Conservation (phyloP, 2,888 invertebrate genomes). For the Vannuccia rotundouncinata region DNA sequence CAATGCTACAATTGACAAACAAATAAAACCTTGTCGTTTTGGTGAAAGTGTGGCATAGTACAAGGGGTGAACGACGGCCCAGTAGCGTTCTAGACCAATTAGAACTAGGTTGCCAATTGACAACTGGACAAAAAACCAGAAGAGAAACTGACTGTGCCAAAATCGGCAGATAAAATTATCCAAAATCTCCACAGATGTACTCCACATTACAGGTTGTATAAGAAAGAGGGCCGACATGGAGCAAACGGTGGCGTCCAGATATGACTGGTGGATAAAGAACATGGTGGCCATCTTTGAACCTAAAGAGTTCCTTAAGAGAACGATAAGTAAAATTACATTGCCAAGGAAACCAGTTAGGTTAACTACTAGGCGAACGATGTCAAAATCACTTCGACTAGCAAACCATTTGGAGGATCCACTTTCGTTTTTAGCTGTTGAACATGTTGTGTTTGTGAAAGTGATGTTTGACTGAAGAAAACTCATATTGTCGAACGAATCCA, state of each 20-base stretch:
- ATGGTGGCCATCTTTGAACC: conserved; percentile 2
- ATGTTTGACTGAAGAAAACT: too few relatives aligned
- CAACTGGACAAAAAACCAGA: conserved; percentile 30
- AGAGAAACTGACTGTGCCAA: conserved; percentile 36
- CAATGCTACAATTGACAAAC: neutral
- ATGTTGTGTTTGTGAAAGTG: too few relatives aligned
- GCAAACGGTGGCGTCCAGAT: conserved; percentile 9
- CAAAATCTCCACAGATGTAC: neutral
- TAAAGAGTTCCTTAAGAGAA: neutral
- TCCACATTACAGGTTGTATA: conserved; percentile 30
- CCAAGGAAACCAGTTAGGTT: conserved; percentile 25
- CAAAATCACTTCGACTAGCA: neutral
- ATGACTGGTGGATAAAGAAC: conserved; percentile 25
- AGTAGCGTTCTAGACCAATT: conserved; percentile 35
- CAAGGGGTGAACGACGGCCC: conserved; percentile 29
- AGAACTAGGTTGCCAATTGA: conserved; percentile 34
- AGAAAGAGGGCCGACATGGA: conserved; percentile 19
- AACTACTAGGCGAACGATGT: conserved; percentile 9
- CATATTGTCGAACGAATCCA: too few relatives aligned
- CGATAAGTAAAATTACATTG: neutral
- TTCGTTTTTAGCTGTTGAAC: too few relatives aligned
- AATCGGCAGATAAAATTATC: conserved; percentile 25
- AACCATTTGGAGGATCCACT: too few relatives aligned
- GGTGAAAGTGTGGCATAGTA: neutral
- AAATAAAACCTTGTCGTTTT: neutral